Conservation (phyloP, 2,113 vertebrate genomes). For the Neotragus moschatus region DNA sequence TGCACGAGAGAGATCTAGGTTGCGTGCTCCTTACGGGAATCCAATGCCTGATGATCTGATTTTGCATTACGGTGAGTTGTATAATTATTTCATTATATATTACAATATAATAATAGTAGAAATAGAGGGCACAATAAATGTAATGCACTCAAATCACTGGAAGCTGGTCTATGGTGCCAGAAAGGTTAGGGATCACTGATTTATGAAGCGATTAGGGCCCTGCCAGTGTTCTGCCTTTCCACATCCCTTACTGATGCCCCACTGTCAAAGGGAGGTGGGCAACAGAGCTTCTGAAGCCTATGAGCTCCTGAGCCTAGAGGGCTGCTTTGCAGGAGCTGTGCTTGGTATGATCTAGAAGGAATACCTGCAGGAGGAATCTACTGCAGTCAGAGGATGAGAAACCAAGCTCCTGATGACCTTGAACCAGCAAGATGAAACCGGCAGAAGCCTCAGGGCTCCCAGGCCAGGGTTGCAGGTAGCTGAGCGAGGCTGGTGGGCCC, state of each 20-base stretch:
- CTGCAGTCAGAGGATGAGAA: not conserved
- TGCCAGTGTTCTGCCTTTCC: not conserved
- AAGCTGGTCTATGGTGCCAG: not conserved
- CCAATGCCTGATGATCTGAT: not conserved
- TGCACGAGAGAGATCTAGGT: not conserved
- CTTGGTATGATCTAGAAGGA: fast-evolving
- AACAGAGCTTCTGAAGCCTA: fast-evolving
- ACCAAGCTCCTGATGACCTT: not conserved
- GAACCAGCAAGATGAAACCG: not conserved
- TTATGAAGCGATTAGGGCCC: not conserved
- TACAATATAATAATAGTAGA: not conserved
- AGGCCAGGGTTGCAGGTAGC: not conserved
- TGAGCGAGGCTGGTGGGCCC: not conserved
- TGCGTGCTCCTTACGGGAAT: not conserved
- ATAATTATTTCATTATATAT: not conserved
- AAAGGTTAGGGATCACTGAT: not conserved
- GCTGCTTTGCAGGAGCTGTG: not conserved
- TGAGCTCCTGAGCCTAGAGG: not conserved
- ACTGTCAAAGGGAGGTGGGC: not conserved
- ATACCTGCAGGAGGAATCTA: not conserved
- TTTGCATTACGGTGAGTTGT: not conserved
- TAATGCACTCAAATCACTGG: not conserved
- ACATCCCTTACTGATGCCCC: not conserved
- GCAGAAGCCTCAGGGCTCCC: not conserved
- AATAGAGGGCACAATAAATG: not conserved